Base-by-base conservation (phyloP, 2,888 invertebrate species). In the Cerceris ruficornis region DNA sequence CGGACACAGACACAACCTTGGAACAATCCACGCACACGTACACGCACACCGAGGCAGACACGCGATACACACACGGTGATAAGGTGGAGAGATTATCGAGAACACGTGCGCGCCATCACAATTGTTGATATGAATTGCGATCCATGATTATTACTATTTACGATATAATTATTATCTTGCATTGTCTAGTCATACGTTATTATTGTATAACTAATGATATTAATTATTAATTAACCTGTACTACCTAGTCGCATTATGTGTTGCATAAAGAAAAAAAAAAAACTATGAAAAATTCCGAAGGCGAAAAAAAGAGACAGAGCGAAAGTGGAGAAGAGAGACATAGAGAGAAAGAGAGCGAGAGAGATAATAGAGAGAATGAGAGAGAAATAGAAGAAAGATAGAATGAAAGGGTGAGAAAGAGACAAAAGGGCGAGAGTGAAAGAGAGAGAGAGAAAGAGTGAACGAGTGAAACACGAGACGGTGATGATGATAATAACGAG, bases 151-250 rank as follows among this genome's bases (percentile, higher is more conserved):
- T 92, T 92, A 92, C 88, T 91, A 92, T 91, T 92, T 92, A 92
- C 89, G 88, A 92, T 92, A 92, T 92, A 92, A 92, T 92, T 92
- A 92, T 92, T 92, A 92, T 92, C 92, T 92, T 92, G 91, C 92
- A 92, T 92, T 92, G 91, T 92, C 92, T 92, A 92, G 91, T 91
- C 91, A 92, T 92, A 92, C 89, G 92, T 92, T 92, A 92, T 92
- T 91, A 92, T 92, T 92, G 90, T 91, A 92, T 91, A 92, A 91
- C 92, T 92, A 92, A 92, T 86, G 90, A 91, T 92, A 92, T 92
- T 92, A 91, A 91, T 92, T 92, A 92, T 92, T 91, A 91, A 92
- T 92, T 92, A 92, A 91, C 89, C 91, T 91, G 91, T 92, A 92
- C 89, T 91, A 92, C 90, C 91, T 92, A 92, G 92, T 91, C 91